Evolutionary conservation across 1,140 invertebrate genomes (phyloP).

Genomic region (Lucilia cuprina): DNA sequence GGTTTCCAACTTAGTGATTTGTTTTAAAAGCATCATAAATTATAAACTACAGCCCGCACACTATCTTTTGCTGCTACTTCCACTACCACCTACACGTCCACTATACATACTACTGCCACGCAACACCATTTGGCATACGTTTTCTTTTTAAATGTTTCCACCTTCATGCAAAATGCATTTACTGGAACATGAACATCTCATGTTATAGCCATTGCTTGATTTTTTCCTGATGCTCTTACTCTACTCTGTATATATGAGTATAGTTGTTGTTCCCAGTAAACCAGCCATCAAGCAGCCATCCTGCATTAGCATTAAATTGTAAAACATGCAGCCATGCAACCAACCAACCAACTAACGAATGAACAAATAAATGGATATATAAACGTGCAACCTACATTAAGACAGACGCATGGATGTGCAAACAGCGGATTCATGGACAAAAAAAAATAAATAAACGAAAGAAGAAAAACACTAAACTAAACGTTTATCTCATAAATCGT

Average conservation of each 20-base stretch:
- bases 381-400: not conserved
- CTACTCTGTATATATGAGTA: not conserved
- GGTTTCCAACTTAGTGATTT: constrained; percentile 20
- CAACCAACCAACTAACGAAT: not conserved
- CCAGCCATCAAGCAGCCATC: not conserved
- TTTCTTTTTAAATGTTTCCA: constrained; percentile 17
- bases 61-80: not conserved
- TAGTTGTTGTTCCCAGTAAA: not conserved
- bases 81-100: not conserved
- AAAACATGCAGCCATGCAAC: not conserved
- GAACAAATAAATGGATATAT: not conserved
- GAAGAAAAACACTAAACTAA: constrained; percentile 17
- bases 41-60: constrained; percentile 17
- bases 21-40: constrained; percentile 35
- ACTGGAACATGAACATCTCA: constrained; percentile 12
- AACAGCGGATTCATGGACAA: not conserved
- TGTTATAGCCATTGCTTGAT: not conserved
- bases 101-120: not conserved
- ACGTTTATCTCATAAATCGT: constrained; percentile 35
- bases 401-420: not conserved
- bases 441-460: not conserved
- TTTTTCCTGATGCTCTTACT: not conserved
- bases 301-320: constrained; percentile 24
- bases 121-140: not conserved
- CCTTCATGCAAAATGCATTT: constrained; percentile 34